These are phyloP conservation scores for Drosophila ironensis DNA, from an alignment of 1,140 invertebrate species.

Conservation along the genomic window DNA sequence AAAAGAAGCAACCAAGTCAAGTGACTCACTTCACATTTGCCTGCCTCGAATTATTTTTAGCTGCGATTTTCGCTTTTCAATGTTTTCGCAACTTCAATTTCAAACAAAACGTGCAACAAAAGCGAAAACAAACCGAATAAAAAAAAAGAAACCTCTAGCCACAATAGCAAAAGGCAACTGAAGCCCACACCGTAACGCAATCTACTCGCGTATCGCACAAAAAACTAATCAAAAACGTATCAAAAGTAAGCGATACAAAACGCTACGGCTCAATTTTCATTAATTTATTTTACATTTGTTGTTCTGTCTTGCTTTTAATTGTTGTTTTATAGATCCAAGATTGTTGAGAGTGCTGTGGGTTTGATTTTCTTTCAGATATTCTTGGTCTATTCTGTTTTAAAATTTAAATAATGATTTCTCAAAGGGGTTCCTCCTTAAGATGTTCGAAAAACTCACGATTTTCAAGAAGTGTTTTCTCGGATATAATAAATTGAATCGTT, in stretches of 20 bases:
- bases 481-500: no score
- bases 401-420: no score
- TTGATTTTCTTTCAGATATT: no score
- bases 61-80: constrained; percentile 40
- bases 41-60: constrained; percentile 46
- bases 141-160: constrained; percentile 14
- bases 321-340: neutral
- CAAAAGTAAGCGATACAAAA: constrained; percentile 30
- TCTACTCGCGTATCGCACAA: constrained; percentile 47
- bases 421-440: no score
- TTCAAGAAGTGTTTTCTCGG: no score
- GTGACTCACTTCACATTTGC: constrained; percentile 29
- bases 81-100: constrained; percentile 71
- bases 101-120: constrained; percentile 42
- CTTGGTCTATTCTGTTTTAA: no score
- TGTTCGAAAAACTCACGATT: no score
- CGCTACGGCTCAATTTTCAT: neutral
- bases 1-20: neutral
- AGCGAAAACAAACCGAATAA: neutral
- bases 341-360: no score
- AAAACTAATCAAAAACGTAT: constrained; percentile 61
- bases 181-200: constrained; percentile 42
- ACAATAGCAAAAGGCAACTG: constrained; percentile 2
- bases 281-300: neutral
- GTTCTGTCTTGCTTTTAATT: neutral